Conservation (phyloP, 1,140 invertebrate species). For the Drosophila equinoxialis region DNA sequence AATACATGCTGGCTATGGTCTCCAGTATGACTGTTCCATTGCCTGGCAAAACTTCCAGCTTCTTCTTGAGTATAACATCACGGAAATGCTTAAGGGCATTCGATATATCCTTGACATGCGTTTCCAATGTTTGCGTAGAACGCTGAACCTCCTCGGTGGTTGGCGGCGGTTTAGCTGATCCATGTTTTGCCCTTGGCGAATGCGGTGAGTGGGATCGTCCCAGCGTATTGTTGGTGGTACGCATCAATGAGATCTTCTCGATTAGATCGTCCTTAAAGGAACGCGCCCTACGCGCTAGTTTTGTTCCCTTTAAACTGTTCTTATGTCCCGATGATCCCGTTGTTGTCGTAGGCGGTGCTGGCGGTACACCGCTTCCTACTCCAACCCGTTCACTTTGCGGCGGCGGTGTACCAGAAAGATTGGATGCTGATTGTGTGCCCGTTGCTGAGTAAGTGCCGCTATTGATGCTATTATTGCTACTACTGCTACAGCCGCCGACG, state of each 20-base stretch:
- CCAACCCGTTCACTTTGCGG: conserved; percentile 25
- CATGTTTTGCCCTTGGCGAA: conserved; percentile 85
- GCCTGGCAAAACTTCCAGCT: conserved; percentile 95
- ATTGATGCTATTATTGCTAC: conserved; percentile 56
- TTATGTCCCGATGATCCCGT: conserved; percentile 84
- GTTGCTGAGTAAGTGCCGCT: conserved; percentile 40
- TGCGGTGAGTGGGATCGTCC: conserved; percentile 85
- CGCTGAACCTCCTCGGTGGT: conserved; percentile 85
- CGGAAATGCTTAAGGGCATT: conserved; percentile 93
- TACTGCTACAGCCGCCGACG: conserved; percentile 48
- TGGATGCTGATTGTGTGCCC: conserved; percentile 38
- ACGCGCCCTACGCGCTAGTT: conserved; percentile 91
- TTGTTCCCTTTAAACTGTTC: conserved; percentile 88
- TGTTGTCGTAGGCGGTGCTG: conserved; percentile 56
- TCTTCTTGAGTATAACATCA: conserved; percentile 95
- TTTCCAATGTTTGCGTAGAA: conserved; percentile 86
- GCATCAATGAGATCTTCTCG: conserved; percentile 93
- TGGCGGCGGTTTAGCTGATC: conserved; percentile 75
- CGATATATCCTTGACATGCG: conserved; percentile 87
- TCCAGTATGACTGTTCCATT: conserved; percentile 96
- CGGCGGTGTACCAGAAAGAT: conserved; percentile 40
- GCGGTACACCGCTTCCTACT: conserved; percentile 42
- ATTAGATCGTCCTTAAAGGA: conserved; percentile 96
- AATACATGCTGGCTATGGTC: conserved; percentile 94
- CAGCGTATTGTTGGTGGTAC: conserved; percentile 83